Evolutionary conservation across 2,797 vertebrate species (phyloP).

Genomic region (Trematomus bernacchii): DNA sequence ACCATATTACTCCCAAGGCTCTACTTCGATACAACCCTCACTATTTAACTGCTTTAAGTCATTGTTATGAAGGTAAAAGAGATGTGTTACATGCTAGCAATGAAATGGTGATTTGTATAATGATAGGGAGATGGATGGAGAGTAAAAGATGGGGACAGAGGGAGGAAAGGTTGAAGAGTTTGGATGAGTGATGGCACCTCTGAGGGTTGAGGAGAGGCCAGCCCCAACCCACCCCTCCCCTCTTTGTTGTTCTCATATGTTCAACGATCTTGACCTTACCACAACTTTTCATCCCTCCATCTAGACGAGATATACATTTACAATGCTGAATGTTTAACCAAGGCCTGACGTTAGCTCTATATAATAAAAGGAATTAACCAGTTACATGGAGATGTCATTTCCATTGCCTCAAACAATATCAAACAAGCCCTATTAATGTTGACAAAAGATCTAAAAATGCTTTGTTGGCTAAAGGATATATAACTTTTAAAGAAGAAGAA

Average conservation of each 20-base stretch:
- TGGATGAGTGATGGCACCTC: constrained; percentile 39
- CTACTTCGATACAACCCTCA: constrained; percentile 14
- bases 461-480: background rate
- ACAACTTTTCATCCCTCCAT: background rate
- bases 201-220: constrained; percentile 28
- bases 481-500: background rate
- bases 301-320: background rate
- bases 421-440: background rate
- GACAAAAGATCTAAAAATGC: background rate
- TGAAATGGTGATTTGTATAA: constrained; percentile 42
- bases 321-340: background rate
- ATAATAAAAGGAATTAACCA: background rate
- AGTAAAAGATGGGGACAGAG: constrained; percentile 25
- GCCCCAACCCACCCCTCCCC: background rate
- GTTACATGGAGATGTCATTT: constrained; percentile 5
- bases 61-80: constrained; percentile 41
- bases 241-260: background rate
- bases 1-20: constrained; percentile 40
- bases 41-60: constrained; percentile 47
- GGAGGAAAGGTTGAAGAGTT: constrained; percentile 40
- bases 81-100: constrained; percentile 24
- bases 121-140: constrained; percentile 38
- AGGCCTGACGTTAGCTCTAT: background rate
- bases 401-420: background rate
- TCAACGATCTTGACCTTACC: constrained; percentile 19